Base-by-base conservation (phyloP, 2,797 vertebrate genomes). In the Sebastes cheni region DNA sequence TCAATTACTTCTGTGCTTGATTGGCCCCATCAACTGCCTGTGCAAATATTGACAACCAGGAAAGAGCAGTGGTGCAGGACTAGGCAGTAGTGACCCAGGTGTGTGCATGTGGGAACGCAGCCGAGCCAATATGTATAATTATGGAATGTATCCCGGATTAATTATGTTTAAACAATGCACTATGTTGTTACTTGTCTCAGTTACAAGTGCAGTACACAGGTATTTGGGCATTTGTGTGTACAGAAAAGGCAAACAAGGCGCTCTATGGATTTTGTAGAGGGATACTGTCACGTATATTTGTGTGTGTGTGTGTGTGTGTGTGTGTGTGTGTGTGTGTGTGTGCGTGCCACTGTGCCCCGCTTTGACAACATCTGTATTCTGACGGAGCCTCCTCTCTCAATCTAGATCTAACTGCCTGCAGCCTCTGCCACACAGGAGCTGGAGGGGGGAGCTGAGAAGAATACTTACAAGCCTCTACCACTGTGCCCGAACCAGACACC, bases 341-440 rank as follows among this genome's bases (percentile, higher is more conserved):
- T 67, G 68, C 16, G 77, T 36, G 79, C 66, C 20, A 30, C 67
- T 75, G 73, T 82, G 86, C 79, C 64, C 52, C 7, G 55, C 77
- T 85, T 79, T 86, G 80, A 85, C 88, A 88, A 75, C 89, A 94
- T 95, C 92, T 92, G 94, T 94, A 94, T 95, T 94, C 94, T 87
- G 91, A 89, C 80, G 81, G 87, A 90, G 87, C 82, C 86, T 92
- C 89, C 89, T 90, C 89, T 92, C 92, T 93, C 93, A 92, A 94
- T 94, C 94, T 93, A 84, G 90, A 94, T 93, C 90, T 93, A 91
- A 92, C 91, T 92, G 94, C 93, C 91, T 92, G 91, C 87, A 93
- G 94, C 89, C 86, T 87, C 86, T 88, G 93, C 92, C 93, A 93
- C 94, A 94, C 86, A 91, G 92, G 89, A 93, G 92, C 94, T 92